A percentile compares a stretch with the other conserved stretches of the same genome.
Evolutionary conservation across 2,888 invertebrate species (phyloP).

Genomic region (Latrodectus hesperus): DNA sequence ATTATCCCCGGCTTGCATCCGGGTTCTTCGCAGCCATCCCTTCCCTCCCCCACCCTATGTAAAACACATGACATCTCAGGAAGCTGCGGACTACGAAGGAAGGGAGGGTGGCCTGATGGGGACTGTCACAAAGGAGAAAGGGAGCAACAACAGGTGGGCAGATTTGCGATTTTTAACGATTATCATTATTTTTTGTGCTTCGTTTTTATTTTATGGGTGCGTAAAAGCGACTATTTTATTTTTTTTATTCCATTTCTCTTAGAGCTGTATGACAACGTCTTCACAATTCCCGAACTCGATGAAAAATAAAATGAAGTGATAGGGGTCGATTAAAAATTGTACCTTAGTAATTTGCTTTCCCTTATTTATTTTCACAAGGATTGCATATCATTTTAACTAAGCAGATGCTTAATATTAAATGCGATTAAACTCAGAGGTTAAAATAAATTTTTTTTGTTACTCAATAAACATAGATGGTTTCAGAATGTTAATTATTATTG

Average conservation of each 20-base stretch:
- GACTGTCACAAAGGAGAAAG: conserved; percentile 42
- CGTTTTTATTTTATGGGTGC: conserved; percentile 29
- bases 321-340: conserved; percentile 1
- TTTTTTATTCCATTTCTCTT: background rate
- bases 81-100: conserved; percentile 1
- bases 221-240: conserved; percentile 10
- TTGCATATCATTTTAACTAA: too few relatives aligned
- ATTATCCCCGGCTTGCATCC: conserved; percentile 51
- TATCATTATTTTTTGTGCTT: conserved; percentile 1
- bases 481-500: too few relatives aligned
- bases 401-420: too few relatives aligned
- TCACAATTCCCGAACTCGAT: background rate
- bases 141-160: conserved; percentile 51
- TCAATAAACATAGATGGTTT: too few relatives aligned
- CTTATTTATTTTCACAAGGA: too few relatives aligned
- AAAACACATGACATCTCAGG: conserved; percentile 38
- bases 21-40: conserved; percentile 31
- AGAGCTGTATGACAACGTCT: background rate
- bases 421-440: too few relatives aligned
- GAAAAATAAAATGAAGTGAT: background rate
- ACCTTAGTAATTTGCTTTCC: too few relatives aligned
- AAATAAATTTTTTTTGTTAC: too few relatives aligned
- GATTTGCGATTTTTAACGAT: conserved; percentile 1
- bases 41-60: conserved; percentile 25
- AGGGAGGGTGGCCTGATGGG: background rate